Base-by-base conservation (phyloP, 2,797 vertebrate species). In the Phrynocephalus forsythii region DNA sequence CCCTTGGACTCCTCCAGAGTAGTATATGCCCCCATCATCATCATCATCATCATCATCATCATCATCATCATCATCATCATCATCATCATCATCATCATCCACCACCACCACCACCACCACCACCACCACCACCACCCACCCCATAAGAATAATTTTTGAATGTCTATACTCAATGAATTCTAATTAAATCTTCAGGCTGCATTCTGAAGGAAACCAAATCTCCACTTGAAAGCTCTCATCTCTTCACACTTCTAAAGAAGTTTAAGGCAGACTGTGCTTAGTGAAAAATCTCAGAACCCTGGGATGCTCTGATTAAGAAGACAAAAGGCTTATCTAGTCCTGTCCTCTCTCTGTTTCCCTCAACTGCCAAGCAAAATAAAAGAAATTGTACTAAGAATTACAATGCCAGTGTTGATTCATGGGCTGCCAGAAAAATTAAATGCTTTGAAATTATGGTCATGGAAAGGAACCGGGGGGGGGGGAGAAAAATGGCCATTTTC, bases 161-260 rank as follows among this genome's bases (percentile, higher is more conserved):
- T 0, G 0, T 38, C 71, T 1, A 78, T 85, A 67, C 56, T 22
- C 38, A 88, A 15, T 86, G 73, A 89, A 88, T 68, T 28, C 38
- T 72, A 88, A 84, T 84, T 79, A 88, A 84, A 79, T 30, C 76
- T 79, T 79, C 52, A 72, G 52, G 44, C 67, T 75, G 24, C 30
- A 80, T 50, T 84, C 15, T 73, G 38, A 5, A 50, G 30, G 26
- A 84, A 84, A 80, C 38, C n/a, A 80, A 72, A 84, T 66, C 56
- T 66, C 15, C 15, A n/a, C 68, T 84, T 52, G 78, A 84, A 88
- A 24, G 11, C 15, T 66, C 68, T 86, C 5, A 79, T 79, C 9
- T 28, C 52, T 68, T 20, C 75, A 5, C 11, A 50, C 22, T 83
- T 78, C n/a, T 11, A 30, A 28, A 30, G 20, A 77, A 84, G 2